Evolutionary conservation across 2,113 vertebrate species (phyloP), one percentile per base, ranked within the genome.

Genomic region (Chaenocephalus aceratus): DNA sequence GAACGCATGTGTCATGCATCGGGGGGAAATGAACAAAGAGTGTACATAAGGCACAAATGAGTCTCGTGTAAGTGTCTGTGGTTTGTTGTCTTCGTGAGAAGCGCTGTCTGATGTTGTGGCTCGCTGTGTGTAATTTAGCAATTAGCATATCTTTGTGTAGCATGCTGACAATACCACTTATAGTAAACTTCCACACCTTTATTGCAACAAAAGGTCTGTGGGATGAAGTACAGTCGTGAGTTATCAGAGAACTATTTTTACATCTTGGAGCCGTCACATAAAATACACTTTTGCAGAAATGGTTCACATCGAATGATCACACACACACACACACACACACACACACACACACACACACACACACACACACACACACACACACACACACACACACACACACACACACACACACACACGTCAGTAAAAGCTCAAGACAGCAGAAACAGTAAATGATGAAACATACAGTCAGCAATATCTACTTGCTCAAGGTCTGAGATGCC

Each of bases 221-320:
- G 67, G 63, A 62, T 78, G 36, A 6, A 41, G 36, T 30, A 30
- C 30, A 41, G 36, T 30, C 30, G 6, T 41, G 4, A 36, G 62
- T 14, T 45, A 66, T 67, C 81, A 80, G 81, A 68, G 88, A 82
- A 80, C 70, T 78, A 59, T 77, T 56, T 52, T 79, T 57, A 69
- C 70, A 72, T 75, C 66, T 81, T 13, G 58, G 44, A 64, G 49
- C n/a, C 9, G 2, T 56, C 26, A 82, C 59, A 82, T 83, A 67
- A 84, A 83, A 70, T 14, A 41, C 48, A 72, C 54, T 18, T 71
- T 34, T 26, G 58, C 65, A 66, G 46, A 69, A 70, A 69, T 49
- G 10, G 48, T 30, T 51, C 15, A 74, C 10, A 2, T 53, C 41
- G 6, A 73, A 77, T 65, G 44, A 72, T 63, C 30, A 0, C 52